Conservation (phyloP, 2,888 invertebrate genomes). For the Oithona nana region DNA sequence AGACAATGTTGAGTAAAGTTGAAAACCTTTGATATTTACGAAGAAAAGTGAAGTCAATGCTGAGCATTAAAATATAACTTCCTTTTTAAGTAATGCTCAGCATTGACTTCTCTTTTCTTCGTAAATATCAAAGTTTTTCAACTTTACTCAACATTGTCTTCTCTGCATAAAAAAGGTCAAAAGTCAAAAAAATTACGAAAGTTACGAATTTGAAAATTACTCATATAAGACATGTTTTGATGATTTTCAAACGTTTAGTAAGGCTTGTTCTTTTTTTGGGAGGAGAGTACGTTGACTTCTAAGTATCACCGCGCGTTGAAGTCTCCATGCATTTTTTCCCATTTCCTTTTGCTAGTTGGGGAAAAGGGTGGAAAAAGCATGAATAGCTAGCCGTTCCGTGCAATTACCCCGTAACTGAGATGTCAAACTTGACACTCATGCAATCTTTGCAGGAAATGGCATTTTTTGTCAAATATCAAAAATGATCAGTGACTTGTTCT, state of each 20-base stretch:
- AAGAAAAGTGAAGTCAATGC: too few species aligned
- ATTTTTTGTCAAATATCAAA: neutral
- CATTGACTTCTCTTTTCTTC: too few species aligned
- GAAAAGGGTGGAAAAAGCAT: neutral
- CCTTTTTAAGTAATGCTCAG: too few species aligned
- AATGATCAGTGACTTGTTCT: neutral
- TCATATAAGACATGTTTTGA: too few species aligned
- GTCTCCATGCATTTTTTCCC: neutral
- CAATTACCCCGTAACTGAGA: neutral
- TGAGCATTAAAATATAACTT: too few species aligned
- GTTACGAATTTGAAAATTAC: too few species aligned
- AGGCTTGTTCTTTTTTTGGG: neutral
- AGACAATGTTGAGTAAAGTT: too few species aligned
- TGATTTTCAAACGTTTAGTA: neutral
- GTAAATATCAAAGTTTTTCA: too few species aligned
- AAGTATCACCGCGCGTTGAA: neutral
- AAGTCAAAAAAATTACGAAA: too few species aligned
- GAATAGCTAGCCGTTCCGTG: neutral
- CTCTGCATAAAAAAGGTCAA: too few species aligned
- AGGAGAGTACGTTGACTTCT: neutral
- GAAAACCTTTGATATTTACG: too few species aligned
- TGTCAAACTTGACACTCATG: neutral
- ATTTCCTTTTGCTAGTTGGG: neutral
- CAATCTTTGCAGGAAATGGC: neutral
- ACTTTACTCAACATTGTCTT: too few species aligned